Conservation (phyloP, 2,113 vertebrate species). For the Cyanoramphus novaezelandiae region DNA sequence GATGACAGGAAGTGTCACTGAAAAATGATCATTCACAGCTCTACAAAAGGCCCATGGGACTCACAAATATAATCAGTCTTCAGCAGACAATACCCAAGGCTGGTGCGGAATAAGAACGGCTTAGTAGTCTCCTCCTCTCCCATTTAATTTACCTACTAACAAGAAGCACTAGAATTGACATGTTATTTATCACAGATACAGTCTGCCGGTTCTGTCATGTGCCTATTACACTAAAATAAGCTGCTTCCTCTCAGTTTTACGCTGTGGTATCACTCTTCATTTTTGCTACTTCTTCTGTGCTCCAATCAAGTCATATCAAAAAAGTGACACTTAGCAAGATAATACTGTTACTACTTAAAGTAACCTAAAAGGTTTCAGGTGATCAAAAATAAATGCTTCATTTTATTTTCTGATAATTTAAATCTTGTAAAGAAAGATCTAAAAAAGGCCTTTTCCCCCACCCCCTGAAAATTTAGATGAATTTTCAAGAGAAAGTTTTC, state of each 20-base stretch:
- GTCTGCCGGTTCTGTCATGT: neutral
- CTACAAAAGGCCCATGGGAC: rapidly evolving
- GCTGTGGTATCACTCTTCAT: neutral
- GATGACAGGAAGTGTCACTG: neutral
- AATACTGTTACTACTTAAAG: neutral
- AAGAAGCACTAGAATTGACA: neutral
- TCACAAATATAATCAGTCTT: neutral
- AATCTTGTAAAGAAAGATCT: neutral
- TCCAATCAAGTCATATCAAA: neutral
- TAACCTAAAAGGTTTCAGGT: neutral
- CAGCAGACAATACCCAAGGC: neutral
- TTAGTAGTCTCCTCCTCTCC: neutral
- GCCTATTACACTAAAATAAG: neutral
- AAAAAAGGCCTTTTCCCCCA: rapidly evolving
- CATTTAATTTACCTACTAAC: neutral
- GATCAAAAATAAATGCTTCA: neutral
- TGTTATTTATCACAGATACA: neutral
- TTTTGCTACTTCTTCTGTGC: neutral
- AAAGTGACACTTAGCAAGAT: neutral
- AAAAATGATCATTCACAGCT: neutral
- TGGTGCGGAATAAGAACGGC: neutral
- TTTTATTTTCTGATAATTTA: neutral
- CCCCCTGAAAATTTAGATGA: rapidly evolving
- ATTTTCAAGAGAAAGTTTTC: neutral
- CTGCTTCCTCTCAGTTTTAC: neutral